Base-by-base conservation (phyloP, 2,113 vertebrate species). In the Verasper variegatus region DNA sequence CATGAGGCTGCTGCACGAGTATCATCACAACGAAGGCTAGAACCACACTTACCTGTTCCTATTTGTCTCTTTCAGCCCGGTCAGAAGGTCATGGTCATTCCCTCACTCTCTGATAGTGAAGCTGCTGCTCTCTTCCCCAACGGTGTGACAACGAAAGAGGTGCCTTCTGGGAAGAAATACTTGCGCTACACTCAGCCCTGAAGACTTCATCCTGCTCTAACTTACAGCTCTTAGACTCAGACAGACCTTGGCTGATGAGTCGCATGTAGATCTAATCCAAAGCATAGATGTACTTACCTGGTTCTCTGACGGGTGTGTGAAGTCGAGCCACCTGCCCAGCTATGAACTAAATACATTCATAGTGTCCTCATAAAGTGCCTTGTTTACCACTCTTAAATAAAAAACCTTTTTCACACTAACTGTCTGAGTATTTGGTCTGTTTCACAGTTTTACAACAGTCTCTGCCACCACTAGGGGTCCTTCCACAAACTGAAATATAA, bases 101-200 rank as follows among this genome's bases (percentile, higher is more conserved):
- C 98, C 40, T 94, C 91, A 17, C 92, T 99, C 47, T 91, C 97
- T 1, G 96, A 97, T 0, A 95, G 95, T 0, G 97, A 98, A 49
- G 97, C 97, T 26, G 93, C 94, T 4, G 71, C 91, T 47, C 91
- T 97, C 8, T 99, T 98, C 88, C 96, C 96, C 20, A 94, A 95
- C 60, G 97, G 97, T 35, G 87, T 98, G 80, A 96, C 93, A 76
- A 96, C 95, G 0, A 96, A 96, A 92, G 96, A 97, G 15, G 81
- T 99, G 40, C 98, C 97, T 0, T 99, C 98, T 0, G 96, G 96
- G 88, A 99, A 98, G 91, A 96, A 95, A 35, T 99, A 99, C 90
- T 91, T 99, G 81, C 97, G 98, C 56, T 98, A 96, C 83, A 99
- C 98, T 0, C 95, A 98, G 76, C 95, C 95, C 0, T 96, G 91